Evolutionary conservation across 2,797 vertebrate species (phyloP).

Genomic region (Chlorospingus flavigularis): DNA sequence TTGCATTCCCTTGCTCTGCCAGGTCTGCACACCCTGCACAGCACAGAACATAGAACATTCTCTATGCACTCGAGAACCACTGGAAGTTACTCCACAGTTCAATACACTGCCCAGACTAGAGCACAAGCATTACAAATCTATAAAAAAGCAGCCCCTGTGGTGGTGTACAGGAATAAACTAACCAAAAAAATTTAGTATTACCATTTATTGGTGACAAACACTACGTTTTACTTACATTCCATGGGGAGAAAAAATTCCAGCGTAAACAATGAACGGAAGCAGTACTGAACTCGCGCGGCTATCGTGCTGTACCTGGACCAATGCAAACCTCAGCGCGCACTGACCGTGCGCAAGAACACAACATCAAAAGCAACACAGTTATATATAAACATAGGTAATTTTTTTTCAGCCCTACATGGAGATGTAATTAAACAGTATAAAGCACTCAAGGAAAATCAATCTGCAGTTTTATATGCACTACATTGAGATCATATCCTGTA

Average conservation of each 20-base stretch:
- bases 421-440: constrained; percentile 84
- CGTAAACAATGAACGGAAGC: constrained; percentile 81
- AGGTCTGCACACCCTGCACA: constrained; percentile 51
- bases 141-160: constrained; percentile 50
- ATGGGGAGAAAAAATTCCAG: constrained; percentile 86
- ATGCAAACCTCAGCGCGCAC: constrained; percentile 74
- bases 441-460: constrained; percentile 90
- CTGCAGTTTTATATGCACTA: constrained; percentile 68
- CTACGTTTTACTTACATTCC: constrained; percentile 87
- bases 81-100: constrained; percentile 73
- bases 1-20: constrained; percentile 37
- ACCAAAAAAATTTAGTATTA: constrained; percentile 75
- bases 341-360: constrained; percentile 77
- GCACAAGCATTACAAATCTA: constrained; percentile 75
- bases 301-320: constrained; percentile 75
- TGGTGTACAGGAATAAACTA: constrained; percentile 75
- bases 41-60: background rate
- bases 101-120: constrained; percentile 65
- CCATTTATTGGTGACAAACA: constrained; percentile 84
- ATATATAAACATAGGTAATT: constrained; percentile 83
- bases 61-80: background rate
- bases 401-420: constrained; percentile 87
- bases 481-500: constrained; percentile 82
- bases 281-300: constrained; percentile 75
- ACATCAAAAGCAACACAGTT: constrained; percentile 81